Base-by-base conservation (phyloP, 2,888 invertebrate species). In the Criorhina ranunculi region DNA sequence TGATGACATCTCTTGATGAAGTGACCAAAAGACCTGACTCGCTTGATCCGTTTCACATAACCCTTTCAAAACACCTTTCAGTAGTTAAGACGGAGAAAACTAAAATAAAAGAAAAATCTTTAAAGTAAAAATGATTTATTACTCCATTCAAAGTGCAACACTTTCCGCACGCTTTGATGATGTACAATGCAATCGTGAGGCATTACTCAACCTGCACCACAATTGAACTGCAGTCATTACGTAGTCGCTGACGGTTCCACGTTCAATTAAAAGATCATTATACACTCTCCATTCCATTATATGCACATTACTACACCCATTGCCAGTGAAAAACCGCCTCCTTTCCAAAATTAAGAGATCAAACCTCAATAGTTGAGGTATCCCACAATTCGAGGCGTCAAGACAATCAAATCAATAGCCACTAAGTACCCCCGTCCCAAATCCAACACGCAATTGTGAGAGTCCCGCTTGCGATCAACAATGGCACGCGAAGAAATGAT, bases 251-350 rank as follows among this genome's bases (percentile, higher is more conserved):
- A 15, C 70, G 46, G 29, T 37, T 64, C 35, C 24, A 57, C 40
- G 64, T 57, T 66, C 64, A 64, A 75, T 75, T 75, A 66, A 66
- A 75, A 75, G 6, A 66, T 75, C 75, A 35, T 66, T 75, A 75
- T 11, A 24, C 42, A 64, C 46, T 55, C 55, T 35, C 35, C 24
- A 51, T 51, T 66, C 42, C 7, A 53, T 29, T 29, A 15, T 42
- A 60, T 60, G 33, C 44, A 33, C 44, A 46, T 62, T 62, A 64
- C 24, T 6, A 55, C 35, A 19, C 35, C 35, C 5, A 53, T 15
- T 53, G 17, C 55, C 35, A 35, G 35, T 35, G 35, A 17, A 55
- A 35, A 55, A 40, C 40, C 53, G 40, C 67, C 53, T 49, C 17
- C 67, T 53, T 53, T 51, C 29, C 15, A 67, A 67, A n/a, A 53